Evolutionary conservation across 1,140 invertebrate species (phyloP).

Genomic region (Linepithema humile): DNA sequence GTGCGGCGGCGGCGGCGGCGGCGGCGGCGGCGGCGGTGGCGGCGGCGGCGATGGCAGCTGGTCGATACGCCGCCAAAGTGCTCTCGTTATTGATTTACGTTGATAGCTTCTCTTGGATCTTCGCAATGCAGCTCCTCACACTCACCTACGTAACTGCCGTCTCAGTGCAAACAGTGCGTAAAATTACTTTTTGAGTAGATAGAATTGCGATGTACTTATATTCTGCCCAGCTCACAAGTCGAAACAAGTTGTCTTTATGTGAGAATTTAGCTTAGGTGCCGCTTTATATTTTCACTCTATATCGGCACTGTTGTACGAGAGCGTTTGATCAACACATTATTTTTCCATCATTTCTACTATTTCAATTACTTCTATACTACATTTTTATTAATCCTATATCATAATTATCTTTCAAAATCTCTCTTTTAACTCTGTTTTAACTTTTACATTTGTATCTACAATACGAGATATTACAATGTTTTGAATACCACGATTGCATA

Average conservation of each 20-base stretch:
- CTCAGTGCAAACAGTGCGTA: constrained; percentile 73
- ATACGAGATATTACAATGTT: too few species aligned
- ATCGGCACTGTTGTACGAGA: too few species aligned
- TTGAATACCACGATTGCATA: too few species aligned
- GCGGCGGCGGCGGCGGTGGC: constrained; percentile 4
- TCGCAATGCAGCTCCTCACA: constrained; percentile 46
- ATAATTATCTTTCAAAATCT: too few species aligned
- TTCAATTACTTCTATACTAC: too few species aligned
- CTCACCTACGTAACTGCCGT: constrained; percentile 48
- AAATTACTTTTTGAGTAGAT: constrained; percentile 68
- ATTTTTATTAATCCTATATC: too few species aligned
- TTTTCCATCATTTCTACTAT: constrained; percentile 2
- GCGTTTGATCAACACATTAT: constrained; percentile 45
- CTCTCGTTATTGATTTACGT: constrained; percentile 81
- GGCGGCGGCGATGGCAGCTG: constrained; percentile 71
- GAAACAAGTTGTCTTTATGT: constrained; percentile 56
- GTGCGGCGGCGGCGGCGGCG: constrained; percentile 2
- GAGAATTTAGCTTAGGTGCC: neutral
- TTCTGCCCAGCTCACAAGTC: constrained; percentile 15
- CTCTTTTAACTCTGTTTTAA: too few species aligned
- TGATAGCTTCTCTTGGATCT: constrained; percentile 79
- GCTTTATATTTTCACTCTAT: neutral
- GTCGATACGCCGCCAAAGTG: constrained; percentile 78
- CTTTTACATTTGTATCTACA: too few species aligned
- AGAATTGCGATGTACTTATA: neutral